Percentiles rank a stretch among this genome's conserved stretches.
Evolutionary conservation across 2,888 invertebrate genomes (phyloP).

Genomic region (Stictocephala bisonia): DNA sequence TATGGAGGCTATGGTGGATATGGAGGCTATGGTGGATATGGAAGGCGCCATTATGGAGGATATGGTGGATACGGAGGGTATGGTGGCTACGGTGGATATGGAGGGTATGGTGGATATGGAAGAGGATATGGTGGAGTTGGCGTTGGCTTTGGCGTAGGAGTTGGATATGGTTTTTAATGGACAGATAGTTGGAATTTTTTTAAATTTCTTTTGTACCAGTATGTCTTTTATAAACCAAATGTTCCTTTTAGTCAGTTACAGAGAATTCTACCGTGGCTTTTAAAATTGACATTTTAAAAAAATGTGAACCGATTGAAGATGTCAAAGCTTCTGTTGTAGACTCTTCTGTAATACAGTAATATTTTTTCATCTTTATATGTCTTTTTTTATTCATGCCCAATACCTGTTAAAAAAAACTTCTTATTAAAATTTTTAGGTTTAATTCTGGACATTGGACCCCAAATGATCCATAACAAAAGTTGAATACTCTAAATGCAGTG

Average conservation of each 20-base stretch:
- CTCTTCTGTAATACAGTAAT: background rate
- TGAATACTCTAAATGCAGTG: no score
- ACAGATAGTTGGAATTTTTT: background rate
- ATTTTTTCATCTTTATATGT: background rate
- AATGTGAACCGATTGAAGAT: background rate
- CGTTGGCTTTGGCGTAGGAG: slow-evolving; percentile 11
- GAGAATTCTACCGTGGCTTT: background rate
- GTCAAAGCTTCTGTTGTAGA: slow-evolving; percentile 1
- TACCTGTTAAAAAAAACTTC: no score
- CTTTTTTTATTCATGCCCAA: no score
- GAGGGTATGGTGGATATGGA: slow-evolving; percentile 32
- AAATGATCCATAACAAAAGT: no score
- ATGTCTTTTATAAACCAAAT: no score
- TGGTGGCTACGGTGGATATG: slow-evolving; percentile 24
- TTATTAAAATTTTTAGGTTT: no score
- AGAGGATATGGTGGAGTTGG: slow-evolving; percentile 1
- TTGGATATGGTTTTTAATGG: background rate
- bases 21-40: slow-evolving; percentile 19
- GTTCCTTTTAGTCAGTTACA: background rate
- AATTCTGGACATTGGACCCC: no score
- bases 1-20: slow-evolving; percentile 11
- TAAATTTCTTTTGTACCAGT: no score
- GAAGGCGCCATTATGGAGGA: background rate
- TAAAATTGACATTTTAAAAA: background rate
- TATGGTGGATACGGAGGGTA: slow-evolving; percentile 24